Evolutionary conservation across 2,113 vertebrate species (phyloP).

Genomic region (Panthera leo): DNA sequence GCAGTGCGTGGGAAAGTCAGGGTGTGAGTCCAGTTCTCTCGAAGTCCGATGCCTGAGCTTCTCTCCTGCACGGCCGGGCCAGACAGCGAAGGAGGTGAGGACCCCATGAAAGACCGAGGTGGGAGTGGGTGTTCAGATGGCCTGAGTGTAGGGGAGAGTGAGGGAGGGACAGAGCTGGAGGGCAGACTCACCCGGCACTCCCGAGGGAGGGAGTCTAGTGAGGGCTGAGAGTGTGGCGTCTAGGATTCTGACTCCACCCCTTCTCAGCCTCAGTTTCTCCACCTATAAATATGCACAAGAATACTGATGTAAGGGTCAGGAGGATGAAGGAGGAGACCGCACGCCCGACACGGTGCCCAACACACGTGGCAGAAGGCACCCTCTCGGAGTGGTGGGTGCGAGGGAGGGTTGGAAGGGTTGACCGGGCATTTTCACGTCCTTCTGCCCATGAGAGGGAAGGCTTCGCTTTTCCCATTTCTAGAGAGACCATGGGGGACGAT

Average conservation of each 20-base stretch:
- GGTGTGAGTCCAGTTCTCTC: background rate
- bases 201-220: background rate
- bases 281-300: background rate
- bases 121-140: background rate
- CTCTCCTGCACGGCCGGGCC: background rate
- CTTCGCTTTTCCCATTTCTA: background rate
- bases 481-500: background rate
- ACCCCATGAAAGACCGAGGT: background rate
- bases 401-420: conserved; percentile 24
- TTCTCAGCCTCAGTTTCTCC: conserved; percentile 63
- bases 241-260: background rate
- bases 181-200: background rate
- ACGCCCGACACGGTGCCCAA: accelerated
- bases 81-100: background rate
- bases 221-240: background rate
- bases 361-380: background rate
- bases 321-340: background rate
- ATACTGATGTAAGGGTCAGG: too few species aligned
- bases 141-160: too few species aligned
- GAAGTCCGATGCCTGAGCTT: background rate
- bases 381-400: background rate
- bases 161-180: background rate
- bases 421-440: background rate
- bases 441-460: background rate
- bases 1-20: too few species aligned